A percentile compares a stretch with the other conserved stretches of the same genome.
Evolutionary conservation across 2,113 vertebrate genomes (phyloP).

Genomic region (Grammomys surdaster): DNA sequence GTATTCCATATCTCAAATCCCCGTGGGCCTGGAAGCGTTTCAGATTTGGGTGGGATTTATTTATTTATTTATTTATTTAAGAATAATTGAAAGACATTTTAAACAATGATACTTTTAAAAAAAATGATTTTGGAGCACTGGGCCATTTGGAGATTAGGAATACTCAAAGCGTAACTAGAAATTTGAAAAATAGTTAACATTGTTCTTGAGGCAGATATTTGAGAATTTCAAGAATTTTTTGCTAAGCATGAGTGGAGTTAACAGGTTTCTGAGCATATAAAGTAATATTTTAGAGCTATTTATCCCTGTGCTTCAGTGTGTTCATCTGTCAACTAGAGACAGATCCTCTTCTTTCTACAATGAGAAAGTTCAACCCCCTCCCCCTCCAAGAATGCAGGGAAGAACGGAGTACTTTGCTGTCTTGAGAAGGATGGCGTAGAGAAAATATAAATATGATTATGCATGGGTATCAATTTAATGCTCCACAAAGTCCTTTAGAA

Average conservation of each 20-base stretch:
- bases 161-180: background rate
- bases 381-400: background rate
- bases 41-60: background rate
- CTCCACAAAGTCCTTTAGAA: background rate
- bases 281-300: background rate
- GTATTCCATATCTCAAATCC: background rate
- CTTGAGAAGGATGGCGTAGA: background rate
- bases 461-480: background rate
- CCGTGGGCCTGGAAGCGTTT: background rate
- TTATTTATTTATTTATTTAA: background rate
- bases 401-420: background rate
- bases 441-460: background rate
- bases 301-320: background rate
- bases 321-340: background rate
- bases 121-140: background rate
- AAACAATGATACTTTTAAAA: background rate
- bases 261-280: constrained; percentile 24
- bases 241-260: background rate
- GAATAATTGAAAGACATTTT: background rate
- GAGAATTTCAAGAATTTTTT: background rate
- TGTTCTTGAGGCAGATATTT: constrained; percentile 24
- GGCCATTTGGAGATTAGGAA: background rate
- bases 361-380: background rate
- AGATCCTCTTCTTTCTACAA: background rate
- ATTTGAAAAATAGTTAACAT: constrained; percentile 34